Evolutionary conservation across 2,797 vertebrate genomes (phyloP).

Genomic region (Scleropages formosus): DNA sequence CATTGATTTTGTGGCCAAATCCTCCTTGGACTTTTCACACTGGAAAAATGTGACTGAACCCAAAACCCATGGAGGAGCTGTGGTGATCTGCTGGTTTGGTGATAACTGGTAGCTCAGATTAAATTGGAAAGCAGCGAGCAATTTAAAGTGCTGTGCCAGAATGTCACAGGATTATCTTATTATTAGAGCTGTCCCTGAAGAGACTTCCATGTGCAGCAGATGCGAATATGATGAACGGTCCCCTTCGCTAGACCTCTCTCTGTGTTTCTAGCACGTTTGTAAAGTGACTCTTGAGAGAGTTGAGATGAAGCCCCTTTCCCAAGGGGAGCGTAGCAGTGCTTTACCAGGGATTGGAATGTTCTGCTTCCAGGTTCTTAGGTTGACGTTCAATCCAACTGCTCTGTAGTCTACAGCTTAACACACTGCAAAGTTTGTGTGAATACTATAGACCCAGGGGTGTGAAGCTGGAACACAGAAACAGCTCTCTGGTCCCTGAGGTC

Average conservation of each 20-base stretch:
- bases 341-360: background rate
- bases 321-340: background rate
- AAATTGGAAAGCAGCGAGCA: background rate
- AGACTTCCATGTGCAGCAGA: conserved; percentile 14
- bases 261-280: background rate
- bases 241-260: background rate
- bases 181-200: conserved; percentile 7
- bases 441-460: too few relatives aligned
- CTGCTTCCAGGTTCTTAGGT: background rate
- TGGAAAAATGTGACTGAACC: background rate
- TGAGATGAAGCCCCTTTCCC: background rate
- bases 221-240: background rate
- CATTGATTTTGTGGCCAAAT: conserved; percentile 1
- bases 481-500: too few relatives aligned
- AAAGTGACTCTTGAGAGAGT: background rate
- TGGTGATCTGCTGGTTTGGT: background rate
- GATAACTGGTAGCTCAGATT: conserved; percentile 7
- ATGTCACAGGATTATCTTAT: background rate
- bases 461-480: too few relatives aligned
- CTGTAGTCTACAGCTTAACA: too few relatives aligned
- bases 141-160: background rate
- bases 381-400: background rate
- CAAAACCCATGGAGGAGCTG: background rate
- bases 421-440: too few relatives aligned
- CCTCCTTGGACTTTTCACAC: too few relatives aligned